phyloP scores from a whole-genome alignment of 2,113 vertebrate species.

The Vimba vimba region DNA sequence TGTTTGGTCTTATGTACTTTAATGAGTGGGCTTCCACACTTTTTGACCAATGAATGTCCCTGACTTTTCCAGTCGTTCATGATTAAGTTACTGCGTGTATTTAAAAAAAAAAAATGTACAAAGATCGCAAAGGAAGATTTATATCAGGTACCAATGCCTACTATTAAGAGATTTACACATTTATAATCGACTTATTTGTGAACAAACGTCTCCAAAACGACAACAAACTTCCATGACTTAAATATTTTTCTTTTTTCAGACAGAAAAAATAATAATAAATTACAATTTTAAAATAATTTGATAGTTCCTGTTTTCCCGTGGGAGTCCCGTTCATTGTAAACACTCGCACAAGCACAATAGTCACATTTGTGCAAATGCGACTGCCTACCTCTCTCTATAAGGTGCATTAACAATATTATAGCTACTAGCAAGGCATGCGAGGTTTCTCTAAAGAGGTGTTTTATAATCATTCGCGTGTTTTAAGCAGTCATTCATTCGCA shows the following conservation, averaged over 20 bases:
- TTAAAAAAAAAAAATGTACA: no score
- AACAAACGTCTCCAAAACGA: not conserved
- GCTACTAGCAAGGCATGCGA: not conserved
- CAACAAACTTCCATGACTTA: not conserved
- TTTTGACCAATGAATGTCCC: not conserved
- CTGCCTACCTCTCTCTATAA: not conserved
- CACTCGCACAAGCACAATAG: not conserved
- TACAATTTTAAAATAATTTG: not conserved
- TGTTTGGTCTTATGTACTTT: not conserved
- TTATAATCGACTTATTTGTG: not conserved
- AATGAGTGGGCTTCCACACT: not conserved
- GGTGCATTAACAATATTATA: not conserved
- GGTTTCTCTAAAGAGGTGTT: not conserved
- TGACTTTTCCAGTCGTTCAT: not conserved
- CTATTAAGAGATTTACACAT: not conserved
- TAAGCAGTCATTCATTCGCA: not conserved
- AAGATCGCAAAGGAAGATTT: not conserved
- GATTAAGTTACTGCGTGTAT: not conserved
- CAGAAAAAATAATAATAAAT: not conserved
- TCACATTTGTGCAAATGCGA: not conserved
- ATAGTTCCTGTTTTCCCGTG: not conserved
- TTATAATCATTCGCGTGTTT: not conserved
- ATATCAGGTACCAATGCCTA: not conserved
- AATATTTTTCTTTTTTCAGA: not conserved
- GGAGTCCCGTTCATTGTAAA: not conserved